Evolutionary conservation across 1,140 invertebrate genomes (phyloP).

Genomic region (Argopecten irradians): DNA sequence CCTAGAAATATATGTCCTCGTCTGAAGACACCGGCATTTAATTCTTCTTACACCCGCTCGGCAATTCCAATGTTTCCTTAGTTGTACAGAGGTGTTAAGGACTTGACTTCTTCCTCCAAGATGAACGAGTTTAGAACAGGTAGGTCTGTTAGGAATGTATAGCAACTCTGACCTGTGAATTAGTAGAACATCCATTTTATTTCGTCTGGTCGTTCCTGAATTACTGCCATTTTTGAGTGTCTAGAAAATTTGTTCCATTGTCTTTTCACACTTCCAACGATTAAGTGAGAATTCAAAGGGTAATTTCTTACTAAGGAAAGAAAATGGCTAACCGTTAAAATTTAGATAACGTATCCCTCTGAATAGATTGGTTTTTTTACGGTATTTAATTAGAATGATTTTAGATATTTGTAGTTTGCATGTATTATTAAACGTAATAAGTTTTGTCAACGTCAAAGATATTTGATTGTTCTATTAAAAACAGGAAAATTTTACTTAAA

Average conservation of each 20-base stretch:
- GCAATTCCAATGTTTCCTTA: neutral
- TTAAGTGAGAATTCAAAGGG: neutral
- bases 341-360: too few species aligned
- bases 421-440: too few species aligned
- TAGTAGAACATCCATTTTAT: neutral
- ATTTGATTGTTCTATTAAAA: too few species aligned
- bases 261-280: neutral
- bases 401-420: too few species aligned
- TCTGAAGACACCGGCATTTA: neutral
- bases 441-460: too few species aligned
- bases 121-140: neutral
- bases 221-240: constrained; percentile 21
- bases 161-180: neutral
- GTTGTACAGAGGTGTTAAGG: neutral
- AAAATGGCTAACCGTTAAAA: neutral
- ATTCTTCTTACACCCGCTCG: neutral
- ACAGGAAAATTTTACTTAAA: too few species aligned
- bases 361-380: neutral
- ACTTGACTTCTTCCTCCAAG: neutral
- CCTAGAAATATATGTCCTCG: neutral
- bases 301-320: neutral
- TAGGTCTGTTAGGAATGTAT: neutral
- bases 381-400: neutral
- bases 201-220: neutral
- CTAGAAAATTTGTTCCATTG: neutral